phyloP scores from a whole-genome alignment of 2,888 invertebrate genomes.

The Anthoptus insignis region DNA sequence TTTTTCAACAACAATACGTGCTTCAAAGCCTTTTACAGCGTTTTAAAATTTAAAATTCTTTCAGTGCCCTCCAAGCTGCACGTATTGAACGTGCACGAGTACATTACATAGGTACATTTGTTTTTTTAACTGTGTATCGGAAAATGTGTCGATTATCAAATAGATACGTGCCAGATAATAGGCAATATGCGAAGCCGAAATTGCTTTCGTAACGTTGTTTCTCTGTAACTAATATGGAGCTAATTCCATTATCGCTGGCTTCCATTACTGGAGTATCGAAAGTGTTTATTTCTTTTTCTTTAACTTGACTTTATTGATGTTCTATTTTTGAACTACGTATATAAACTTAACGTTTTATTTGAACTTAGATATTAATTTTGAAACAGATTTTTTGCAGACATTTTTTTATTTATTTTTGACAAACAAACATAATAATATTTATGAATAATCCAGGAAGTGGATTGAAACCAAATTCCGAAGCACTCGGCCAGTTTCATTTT shows the following conservation, averaged over 20 bases:
- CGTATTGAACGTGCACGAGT: constrained; percentile 10
- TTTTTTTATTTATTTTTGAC: no score
- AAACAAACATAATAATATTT: no score
- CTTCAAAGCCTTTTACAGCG: constrained; percentile 27
- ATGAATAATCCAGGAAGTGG: no score
- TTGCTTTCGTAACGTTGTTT: constrained; percentile 84
- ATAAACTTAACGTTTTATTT: no score
- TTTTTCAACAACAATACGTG: constrained; percentile 19
- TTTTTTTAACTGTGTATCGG: constrained; percentile 21
- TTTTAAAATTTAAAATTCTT: constrained; percentile 30
- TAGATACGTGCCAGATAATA: constrained; percentile 65
- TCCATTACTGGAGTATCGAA: constrained; percentile 50
- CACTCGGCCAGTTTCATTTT: no score
- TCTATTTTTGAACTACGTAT: constrained; percentile 1
- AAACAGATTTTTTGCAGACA: no score
- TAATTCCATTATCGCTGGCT: constrained; percentile 76
- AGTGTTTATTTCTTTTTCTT: constrained; percentile 40
- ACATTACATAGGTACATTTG: background rate
- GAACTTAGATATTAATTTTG: no score
- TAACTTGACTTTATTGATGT: constrained; percentile 11
- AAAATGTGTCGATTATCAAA: constrained; percentile 28
- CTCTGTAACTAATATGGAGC: constrained; percentile 76
- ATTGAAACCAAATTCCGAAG: no score
- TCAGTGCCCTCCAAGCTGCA: background rate
- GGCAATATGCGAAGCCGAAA: constrained; percentile 85